Evolutionary conservation across 2,113 vertebrate species (phyloP).

Genomic region (Anoplopoma fimbria): DNA sequence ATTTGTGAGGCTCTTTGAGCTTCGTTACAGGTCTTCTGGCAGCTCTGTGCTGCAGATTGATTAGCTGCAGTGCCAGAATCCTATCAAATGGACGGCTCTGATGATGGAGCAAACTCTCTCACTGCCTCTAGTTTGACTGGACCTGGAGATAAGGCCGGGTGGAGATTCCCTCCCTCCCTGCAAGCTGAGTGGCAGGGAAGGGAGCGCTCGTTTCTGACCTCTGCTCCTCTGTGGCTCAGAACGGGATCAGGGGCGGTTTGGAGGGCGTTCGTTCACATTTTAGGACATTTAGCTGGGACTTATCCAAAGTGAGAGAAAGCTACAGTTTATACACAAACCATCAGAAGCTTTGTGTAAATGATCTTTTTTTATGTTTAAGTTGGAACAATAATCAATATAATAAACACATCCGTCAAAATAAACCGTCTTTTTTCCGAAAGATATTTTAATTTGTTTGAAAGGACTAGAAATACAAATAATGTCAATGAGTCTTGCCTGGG

Average conservation of each 20-base stretch:
- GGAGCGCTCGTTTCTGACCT: constrained; percentile 20
- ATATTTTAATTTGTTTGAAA: too few species aligned
- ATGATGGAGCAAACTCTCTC: constrained; percentile 93
- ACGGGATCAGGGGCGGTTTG: constrained; percentile 20
- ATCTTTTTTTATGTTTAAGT: too few species aligned
- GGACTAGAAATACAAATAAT: too few species aligned
- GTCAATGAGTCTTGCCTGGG: too few species aligned
- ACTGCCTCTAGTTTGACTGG: constrained; percentile 92
- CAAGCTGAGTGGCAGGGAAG: constrained; percentile 1
- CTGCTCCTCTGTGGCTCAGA: constrained; percentile 1
- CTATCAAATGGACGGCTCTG: constrained; percentile 92
- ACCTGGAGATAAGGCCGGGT: constrained; percentile 92
- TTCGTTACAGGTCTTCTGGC: constrained; percentile 92
- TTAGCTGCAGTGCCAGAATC: constrained; percentile 94
- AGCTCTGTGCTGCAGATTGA: constrained; percentile 94
- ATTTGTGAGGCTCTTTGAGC: constrained; percentile 98
- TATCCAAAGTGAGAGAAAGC: background rate
- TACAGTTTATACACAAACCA: too few species aligned
- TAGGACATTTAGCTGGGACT: background rate
- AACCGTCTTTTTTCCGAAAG: too few species aligned
- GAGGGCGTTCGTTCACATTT: constrained; percentile 10
- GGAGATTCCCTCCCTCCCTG: constrained; percentile 86
- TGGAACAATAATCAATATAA: too few species aligned
- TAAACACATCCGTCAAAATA: background rate
- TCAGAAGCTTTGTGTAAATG: background rate